Evolutionary conservation across 1,140 invertebrate genomes (phyloP), one percentile per base, ranked within the genome.

Genomic region (Berghia stephanieae): DNA sequence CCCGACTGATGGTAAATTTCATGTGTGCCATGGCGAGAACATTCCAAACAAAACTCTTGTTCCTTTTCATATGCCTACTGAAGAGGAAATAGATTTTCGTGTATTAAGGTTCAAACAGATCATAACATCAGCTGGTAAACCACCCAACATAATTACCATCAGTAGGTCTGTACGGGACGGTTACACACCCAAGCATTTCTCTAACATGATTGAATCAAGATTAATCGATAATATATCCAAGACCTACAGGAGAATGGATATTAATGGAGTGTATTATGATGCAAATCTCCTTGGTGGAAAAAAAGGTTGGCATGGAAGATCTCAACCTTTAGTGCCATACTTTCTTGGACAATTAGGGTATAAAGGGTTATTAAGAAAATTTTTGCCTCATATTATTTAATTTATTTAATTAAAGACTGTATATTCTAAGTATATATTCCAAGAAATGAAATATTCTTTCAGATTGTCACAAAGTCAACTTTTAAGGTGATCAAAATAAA

Each of bases 81-180:
- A 70, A n/a, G 21, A 40, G 4, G 84, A 86, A 57, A 83, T 82
- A 3, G 34, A 40, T 1, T 31, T 75, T 21, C 72, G 80, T 66
- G 82, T 79, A 42, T 40, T 31, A 4, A 52, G 42, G 3, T 52
- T 86, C 38, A 44, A 76, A 36, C 57, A 63, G n/a, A 80, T 84
- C 38, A 49, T 85, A 5, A 43, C 67, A 5, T 31, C 67, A 13
- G 40, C 78, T 4, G 46, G 31, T 13, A 55, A 67, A 21, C 63
- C 46, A 1, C 80, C 81, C 13, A 46, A 63, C 21, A 44, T 84
- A 16, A 80, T 85, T 6, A 86, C 84, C 13, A 57, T 86, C 4
- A 84, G 83, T 81, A 77, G 85, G 21, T 86, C 85, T 3, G 76
- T 84, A 1, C 60, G 85, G 1, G 85, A 86, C 66, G 85, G 85